Percentiles rank a stretch among this genome's conserved stretches.
phyloP scores from a whole-genome alignment of 2,797 vertebrate genomes.

The Pipistrellus pygmaeus region DNA sequence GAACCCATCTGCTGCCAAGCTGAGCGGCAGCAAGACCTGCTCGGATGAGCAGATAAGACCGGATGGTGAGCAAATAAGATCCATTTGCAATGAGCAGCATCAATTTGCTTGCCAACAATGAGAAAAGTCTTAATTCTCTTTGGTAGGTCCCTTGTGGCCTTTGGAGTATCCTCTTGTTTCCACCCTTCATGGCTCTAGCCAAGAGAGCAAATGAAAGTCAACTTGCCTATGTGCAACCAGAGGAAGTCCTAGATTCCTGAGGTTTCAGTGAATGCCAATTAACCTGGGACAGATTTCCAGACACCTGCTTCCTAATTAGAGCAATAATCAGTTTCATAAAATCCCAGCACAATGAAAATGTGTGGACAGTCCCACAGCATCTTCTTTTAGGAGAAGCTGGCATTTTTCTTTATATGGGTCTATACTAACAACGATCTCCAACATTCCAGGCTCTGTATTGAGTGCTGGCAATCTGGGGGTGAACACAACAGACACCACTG shows the following conservation, averaged over 20 bases:
- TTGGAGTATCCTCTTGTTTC: slow-evolving; percentile 7
- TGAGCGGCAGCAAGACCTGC: neutral
- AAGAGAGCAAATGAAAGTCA: slow-evolving; percentile 44
- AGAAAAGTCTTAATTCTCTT: slow-evolving; percentile 76
- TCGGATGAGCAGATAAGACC: slow-evolving; percentile 70
- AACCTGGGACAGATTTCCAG: slow-evolving; percentile 34
- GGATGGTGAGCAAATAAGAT: slow-evolving; percentile 79
- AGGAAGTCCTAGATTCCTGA: neutral
- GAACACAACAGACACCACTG: neutral
- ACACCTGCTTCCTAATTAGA: slow-evolving; percentile 13
- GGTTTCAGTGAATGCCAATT: neutral
- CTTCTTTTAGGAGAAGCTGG: slow-evolving; percentile 18
- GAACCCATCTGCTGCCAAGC: slow-evolving; percentile 71
- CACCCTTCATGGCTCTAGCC: slow-evolving; percentile 31
- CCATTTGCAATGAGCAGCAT: slow-evolving; percentile 72
- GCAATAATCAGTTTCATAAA: slow-evolving; percentile 39
- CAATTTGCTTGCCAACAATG: slow-evolving; percentile 74
- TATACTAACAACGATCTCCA: neutral
- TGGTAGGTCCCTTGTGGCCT: slow-evolving; percentile 65
- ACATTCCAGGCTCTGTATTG: neutral
- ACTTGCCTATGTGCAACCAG: neutral
- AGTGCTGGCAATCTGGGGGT: neutral
- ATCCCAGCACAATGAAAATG: slow-evolving; percentile 7
- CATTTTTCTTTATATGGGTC: slow-evolving; percentile 39
- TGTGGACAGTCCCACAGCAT: neutral